These are phyloP conservation scores for Phenganax marumi DNA, from an alignment of 92 coral and sea anemone species.

Conservation along the genomic window DNA sequence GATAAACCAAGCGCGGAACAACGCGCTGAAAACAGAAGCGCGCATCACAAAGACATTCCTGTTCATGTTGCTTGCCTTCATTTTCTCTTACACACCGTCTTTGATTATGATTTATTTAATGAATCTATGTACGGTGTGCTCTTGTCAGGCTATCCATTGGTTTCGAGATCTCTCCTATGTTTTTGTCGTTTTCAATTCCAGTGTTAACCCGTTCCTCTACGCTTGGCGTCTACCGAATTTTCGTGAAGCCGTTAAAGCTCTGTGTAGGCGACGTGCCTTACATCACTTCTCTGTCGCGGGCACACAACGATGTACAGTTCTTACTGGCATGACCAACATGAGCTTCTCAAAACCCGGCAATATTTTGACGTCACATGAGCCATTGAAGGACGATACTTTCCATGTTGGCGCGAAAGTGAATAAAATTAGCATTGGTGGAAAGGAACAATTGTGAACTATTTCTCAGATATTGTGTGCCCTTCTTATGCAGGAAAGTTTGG, in stretches of 20 bases:
- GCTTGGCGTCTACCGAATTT: conserved; percentile 78
- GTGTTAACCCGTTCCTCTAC: conserved; percentile 79
- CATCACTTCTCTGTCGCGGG: background rate
- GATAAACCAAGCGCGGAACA: conserved; percentile 64
- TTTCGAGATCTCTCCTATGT: conserved; percentile 79
- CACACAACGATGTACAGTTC: background rate
- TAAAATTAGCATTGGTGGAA: background rate
- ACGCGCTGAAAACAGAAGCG: conserved; percentile 69
- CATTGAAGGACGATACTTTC: background rate
- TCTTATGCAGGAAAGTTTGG: no score
- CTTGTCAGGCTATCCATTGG: conserved; percentile 86
- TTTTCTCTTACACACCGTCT: conserved; percentile 79
- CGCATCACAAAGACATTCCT: conserved; percentile 72
- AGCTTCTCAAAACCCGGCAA: background rate
- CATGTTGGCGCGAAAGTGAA: background rate
- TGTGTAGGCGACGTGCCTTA: conserved; percentile 1
- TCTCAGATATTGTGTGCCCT: background rate
- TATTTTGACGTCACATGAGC: background rate
- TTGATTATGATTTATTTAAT: conserved; percentile 83
- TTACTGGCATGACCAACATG: background rate
- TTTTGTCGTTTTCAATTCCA: conserved; percentile 72
- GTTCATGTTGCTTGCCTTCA: conserved; percentile 69
- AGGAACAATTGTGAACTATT: background rate
- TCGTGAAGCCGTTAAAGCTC: conserved; percentile 52
- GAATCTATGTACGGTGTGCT: conserved; percentile 80